Conservation (phyloP, 2,888 invertebrate genomes). For the Creontiades dilutus region DNA sequence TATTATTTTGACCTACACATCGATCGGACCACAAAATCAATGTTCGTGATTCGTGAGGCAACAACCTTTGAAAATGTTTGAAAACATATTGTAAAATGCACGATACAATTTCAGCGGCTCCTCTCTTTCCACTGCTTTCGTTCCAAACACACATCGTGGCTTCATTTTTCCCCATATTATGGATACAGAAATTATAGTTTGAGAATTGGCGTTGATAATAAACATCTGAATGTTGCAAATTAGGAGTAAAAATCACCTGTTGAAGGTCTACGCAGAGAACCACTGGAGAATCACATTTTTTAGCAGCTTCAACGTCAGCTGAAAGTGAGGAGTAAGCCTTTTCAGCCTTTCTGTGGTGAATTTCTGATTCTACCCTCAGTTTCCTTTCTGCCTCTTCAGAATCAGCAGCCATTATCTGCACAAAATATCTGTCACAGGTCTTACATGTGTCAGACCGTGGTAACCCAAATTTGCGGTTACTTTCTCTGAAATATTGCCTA, state of each 20-base stretch:
- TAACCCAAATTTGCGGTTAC: constrained; percentile 66
- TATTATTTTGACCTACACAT: constrained; percentile 75
- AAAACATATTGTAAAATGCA: constrained; percentile 73
- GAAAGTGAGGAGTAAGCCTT: constrained; percentile 64
- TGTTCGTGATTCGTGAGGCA: constrained; percentile 69
- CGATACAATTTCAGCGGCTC: constrained; percentile 73
- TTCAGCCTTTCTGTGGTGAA: constrained; percentile 69
- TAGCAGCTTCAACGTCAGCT: constrained; percentile 47
- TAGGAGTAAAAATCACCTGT: constrained; percentile 68
- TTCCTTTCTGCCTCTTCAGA: constrained; percentile 54
- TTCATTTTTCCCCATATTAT: constrained; percentile 63
- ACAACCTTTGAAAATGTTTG: constrained; percentile 68
- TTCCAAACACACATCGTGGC: constrained; percentile 74
- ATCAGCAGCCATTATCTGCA: constrained; percentile 62
- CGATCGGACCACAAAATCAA: constrained; percentile 75
- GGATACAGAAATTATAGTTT: constrained; percentile 69
- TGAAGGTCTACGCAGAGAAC: constrained; percentile 70
- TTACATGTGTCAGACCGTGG: constrained; percentile 71
- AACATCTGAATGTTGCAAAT: constrained; percentile 64
- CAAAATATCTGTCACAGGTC: constrained; percentile 66
- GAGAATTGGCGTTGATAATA: constrained; percentile 63
- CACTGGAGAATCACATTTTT: constrained; percentile 27
- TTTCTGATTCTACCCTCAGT: constrained; percentile 51
- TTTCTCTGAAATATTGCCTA: constrained; percentile 52
- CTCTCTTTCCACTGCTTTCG: constrained; percentile 73